These are phyloP conservation scores for Aspidiotus rigidus DNA, from an alignment of 2,888 invertebrate genomes.

Conservation along the genomic window DNA sequence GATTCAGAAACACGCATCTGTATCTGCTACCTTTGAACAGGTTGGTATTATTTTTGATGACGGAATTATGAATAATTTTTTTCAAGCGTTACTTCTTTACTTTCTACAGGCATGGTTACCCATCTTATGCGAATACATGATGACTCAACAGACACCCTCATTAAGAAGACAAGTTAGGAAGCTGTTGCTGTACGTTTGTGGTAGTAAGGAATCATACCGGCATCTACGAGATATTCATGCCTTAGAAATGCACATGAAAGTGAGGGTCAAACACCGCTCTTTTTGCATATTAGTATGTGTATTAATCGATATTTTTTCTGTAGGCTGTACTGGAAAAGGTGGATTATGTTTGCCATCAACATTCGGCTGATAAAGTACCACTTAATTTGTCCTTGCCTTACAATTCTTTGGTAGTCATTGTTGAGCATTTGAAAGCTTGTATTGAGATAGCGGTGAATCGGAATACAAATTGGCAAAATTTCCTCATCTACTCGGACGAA, in stretches of 20 bases:
- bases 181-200: constrained; percentile 81
- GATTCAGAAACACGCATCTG: constrained; percentile 41
- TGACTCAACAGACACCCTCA: constrained; percentile 80
- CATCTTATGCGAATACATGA: constrained; percentile 86
- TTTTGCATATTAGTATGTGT: not conserved
- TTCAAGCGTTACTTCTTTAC: not conserved
- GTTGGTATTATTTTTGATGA: constrained; percentile 31
- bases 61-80: not conserved
- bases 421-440: constrained; percentile 90
- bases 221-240: constrained; percentile 89
- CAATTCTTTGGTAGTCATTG: constrained; percentile 83
- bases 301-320: not conserved
- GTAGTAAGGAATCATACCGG: constrained; percentile 90
- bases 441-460: constrained; percentile 84
- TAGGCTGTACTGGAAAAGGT: constrained; percentile 28
- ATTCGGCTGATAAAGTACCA: constrained; percentile 18
- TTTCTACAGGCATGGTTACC: constrained; percentile 57
- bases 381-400: constrained; percentile 46
- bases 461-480: constrained; percentile 90
- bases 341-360: constrained; percentile 12
- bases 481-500: constrained; percentile 67
- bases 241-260: constrained; percentile 76
- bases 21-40: constrained; percentile 40
- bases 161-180: constrained; percentile 86
- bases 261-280: constrained; percentile 40